Base-by-base conservation (phyloP, 2,888 invertebrate genomes). In the Endotricha flammealis region DNA sequence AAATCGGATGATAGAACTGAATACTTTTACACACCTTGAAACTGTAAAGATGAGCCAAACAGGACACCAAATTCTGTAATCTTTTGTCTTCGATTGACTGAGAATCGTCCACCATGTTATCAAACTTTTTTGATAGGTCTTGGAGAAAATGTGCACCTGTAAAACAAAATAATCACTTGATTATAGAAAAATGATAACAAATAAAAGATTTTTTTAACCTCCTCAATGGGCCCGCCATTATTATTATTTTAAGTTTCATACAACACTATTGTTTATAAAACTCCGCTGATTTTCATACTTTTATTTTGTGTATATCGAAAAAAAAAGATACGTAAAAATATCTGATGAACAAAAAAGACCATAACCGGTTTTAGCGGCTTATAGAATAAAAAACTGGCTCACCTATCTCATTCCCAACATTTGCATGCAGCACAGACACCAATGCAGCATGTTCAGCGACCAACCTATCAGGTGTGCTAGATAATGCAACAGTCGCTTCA, bases 391-490 rank as follows among this genome's bases (percentile, higher is more conserved):
- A 23, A 11, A 8, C 31, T 8, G 2, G 64, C 88, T 78, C 59
- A 92, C 96, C 97, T 32, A 98, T 91, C 90, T 99, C 98, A 2
- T 91, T 91, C 8, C 95, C 98, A 23, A 98, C 90, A 70, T 97
- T 96, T 0, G 95, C 94, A 71, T 98, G 97, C 16, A 98, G 72
- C 44, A 95, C 90, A 0, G 95, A 90, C 8, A 98, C 83, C 1
- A 98, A 69, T 52, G 97, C 91, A 14, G 94, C 91, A 60, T 97
- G 93, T 57, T 98, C 98, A 10, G 94, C 90, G 0, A 95, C 85
- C 60, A 97, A 87, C 13, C 95, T 78, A 53, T 94, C 93, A 0
- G 95, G 93, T 1, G 92, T 88, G 12, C 87, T 57, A 0, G 90
- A 85, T 2, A 86, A 66, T 0, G 89, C 80, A 1, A 95, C 82